Evolutionary conservation across 2,113 vertebrate species (phyloP).

Genomic region (Alligator mississippiensis): DNA sequence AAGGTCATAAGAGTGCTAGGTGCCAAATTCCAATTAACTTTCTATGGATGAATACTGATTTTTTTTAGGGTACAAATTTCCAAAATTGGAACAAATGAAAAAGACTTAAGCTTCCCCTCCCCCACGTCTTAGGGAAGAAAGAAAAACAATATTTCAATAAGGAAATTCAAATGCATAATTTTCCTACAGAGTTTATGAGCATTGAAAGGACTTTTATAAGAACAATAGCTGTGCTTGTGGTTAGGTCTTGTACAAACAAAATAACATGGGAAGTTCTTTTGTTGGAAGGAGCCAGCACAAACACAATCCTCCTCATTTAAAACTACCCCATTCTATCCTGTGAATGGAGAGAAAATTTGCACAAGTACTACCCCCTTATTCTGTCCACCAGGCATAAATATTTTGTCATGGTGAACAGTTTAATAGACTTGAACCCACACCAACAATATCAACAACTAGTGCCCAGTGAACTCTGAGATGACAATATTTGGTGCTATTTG

Average conservation of each 20-base stretch:
- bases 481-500: background rate
- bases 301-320: background rate
- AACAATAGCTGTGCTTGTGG: background rate
- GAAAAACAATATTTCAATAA: background rate
- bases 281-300: background rate
- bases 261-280: background rate
- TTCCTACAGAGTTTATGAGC: background rate
- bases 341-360: background rate
- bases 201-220: background rate
- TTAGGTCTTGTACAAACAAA: background rate
- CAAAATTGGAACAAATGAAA: background rate
- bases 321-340: background rate
- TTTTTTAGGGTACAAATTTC: no score
- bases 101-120: background rate
- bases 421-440: background rate
- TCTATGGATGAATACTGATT: background rate
- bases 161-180: background rate
- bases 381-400: background rate
- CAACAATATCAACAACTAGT: background rate
- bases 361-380: accelerated
- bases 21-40: background rate
- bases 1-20: background rate
- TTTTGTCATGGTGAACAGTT: background rate
- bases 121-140: background rate
- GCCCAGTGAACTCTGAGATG: background rate